Percentiles rank a stretch among this genome's conserved stretches.
Evolutionary conservation across 1,140 invertebrate genomes (phyloP).

Genomic region (Hirudo medicinalis): DNA sequence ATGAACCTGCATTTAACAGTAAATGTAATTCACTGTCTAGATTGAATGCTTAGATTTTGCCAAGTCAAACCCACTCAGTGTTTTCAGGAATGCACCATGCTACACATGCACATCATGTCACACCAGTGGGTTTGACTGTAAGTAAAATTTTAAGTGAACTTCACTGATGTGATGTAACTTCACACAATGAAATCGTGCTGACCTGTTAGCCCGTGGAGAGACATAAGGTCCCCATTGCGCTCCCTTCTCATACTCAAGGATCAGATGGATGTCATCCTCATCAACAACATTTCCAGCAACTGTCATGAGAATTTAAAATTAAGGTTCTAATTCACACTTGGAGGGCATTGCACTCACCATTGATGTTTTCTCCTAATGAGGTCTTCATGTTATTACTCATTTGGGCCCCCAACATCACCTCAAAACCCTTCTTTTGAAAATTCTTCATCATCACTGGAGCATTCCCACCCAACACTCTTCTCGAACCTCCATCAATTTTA

Average conservation of each 20-base stretch:
- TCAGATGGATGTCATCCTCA: constrained; percentile 64
- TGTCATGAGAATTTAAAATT: constrained; percentile 22
- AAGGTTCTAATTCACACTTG: not conserved
- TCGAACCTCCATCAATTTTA: constrained; percentile 46
- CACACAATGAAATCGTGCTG: constrained; percentile 7
- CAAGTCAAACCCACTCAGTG: too few species aligned
- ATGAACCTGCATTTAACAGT: constrained; percentile 51
- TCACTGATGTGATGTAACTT: not conserved
- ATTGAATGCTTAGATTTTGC: too few species aligned
- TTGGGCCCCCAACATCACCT: constrained; percentile 59
- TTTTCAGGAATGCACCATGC: too few species aligned
- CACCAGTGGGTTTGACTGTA: too few species aligned
- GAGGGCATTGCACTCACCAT: constrained; percentile 32
- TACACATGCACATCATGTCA: too few species aligned
- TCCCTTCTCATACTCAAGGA: constrained; percentile 63
- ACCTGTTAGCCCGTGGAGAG: constrained; percentile 66
- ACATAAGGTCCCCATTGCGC: constrained; percentile 60
- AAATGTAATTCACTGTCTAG: constrained; percentile 13
- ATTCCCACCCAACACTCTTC: constrained; percentile 64
- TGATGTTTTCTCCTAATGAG: constrained; percentile 34
- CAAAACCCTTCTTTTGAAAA: constrained; percentile 60
- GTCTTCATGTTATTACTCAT: constrained; percentile 44
- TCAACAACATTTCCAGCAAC: constrained; percentile 35
- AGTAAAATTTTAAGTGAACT: too few species aligned
- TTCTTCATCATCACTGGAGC: constrained; percentile 68